A percentile compares a stretch with the other conserved stretches of the same genome.
Conservation (phyloP, 2,888 invertebrate genomes). For the Aproaerema taeniolella region DNA sequence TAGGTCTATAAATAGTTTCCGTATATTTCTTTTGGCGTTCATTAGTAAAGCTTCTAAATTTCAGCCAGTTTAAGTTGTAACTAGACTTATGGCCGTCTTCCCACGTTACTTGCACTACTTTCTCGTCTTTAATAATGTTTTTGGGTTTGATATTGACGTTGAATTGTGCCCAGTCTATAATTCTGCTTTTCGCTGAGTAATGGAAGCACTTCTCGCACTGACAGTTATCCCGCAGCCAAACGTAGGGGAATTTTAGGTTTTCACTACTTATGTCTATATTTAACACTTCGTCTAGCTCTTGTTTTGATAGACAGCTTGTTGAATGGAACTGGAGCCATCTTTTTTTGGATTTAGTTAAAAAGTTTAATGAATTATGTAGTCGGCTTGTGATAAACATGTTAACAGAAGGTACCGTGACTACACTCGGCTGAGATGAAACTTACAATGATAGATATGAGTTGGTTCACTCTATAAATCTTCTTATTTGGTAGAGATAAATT, state of each 20-base stretch:
- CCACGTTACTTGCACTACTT: conserved; percentile 74
- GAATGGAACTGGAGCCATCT: no score
- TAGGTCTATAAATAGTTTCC: conserved; percentile 70
- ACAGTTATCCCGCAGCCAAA: conserved; percentile 86
- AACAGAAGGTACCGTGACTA: no score
- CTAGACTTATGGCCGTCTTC: conserved; percentile 78
- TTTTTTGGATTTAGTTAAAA: no score
- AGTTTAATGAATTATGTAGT: no score
- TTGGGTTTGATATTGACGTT: conserved; percentile 67
- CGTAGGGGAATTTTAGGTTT: conserved; percentile 74
- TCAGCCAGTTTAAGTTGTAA: conserved; percentile 78
- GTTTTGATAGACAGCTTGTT: no score
- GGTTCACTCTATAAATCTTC: no score
- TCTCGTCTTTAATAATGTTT: conserved; percentile 36
- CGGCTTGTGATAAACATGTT: no score
- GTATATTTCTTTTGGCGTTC: conserved; percentile 69
- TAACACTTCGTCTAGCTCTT: no score
- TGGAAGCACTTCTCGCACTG: conserved; percentile 82
- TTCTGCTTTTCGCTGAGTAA: conserved; percentile 76
- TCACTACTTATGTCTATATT: conserved; percentile 46
- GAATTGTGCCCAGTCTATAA: conserved; percentile 78
- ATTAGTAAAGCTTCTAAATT: conserved; percentile 77
- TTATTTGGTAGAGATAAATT: no score
- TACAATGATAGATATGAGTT: no score
- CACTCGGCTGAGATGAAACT: no score